phyloP scores from a whole-genome alignment of 2,797 vertebrate genomes.

The Enteromius unitaeniatus region DNA sequence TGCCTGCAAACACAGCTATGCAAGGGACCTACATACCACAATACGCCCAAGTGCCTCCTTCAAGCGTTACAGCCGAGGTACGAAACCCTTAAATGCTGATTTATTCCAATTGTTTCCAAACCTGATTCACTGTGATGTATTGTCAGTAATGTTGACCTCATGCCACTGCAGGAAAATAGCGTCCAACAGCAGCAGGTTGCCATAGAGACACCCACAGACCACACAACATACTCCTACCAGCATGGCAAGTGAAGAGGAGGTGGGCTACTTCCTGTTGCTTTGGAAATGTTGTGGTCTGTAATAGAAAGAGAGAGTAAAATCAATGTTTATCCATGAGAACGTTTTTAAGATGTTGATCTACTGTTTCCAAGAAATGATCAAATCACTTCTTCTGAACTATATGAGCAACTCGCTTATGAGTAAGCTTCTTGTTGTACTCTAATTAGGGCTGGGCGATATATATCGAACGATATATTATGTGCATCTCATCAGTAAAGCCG shows the following conservation, averaged over 20 bases:
- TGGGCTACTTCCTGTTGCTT: conserved; percentile 56
- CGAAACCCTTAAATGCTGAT: conserved; percentile 8
- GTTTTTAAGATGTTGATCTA: neutral
- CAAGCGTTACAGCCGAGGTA: conserved; percentile 89
- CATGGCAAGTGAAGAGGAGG: conserved; percentile 88
- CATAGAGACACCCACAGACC: conserved; percentile 88
- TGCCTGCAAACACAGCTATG: conserved; percentile 86
- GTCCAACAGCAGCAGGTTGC: conserved; percentile 85
- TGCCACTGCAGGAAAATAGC: conserved; percentile 82
- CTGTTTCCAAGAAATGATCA: neutral
- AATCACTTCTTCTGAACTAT: neutral
- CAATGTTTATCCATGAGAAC: neutral
- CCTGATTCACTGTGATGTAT: conserved; percentile 14
- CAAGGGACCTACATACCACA: conserved; percentile 91
- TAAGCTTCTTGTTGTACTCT: neutral
- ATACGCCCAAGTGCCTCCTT: conserved; percentile 88
- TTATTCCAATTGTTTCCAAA: conserved; percentile 19
- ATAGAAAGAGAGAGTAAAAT: conserved; percentile 1
- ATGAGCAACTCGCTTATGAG: neutral
- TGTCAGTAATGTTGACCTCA: conserved; percentile 36
- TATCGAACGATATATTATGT: no score
- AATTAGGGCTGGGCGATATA: no score
- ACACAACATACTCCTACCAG: conserved; percentile 90
- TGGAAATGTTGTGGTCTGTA: conserved; percentile 19
- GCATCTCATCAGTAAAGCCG: no score